Evolutionary conservation across 2,888 invertebrate species (phyloP).

Genomic region (Acronicta psi): DNA sequence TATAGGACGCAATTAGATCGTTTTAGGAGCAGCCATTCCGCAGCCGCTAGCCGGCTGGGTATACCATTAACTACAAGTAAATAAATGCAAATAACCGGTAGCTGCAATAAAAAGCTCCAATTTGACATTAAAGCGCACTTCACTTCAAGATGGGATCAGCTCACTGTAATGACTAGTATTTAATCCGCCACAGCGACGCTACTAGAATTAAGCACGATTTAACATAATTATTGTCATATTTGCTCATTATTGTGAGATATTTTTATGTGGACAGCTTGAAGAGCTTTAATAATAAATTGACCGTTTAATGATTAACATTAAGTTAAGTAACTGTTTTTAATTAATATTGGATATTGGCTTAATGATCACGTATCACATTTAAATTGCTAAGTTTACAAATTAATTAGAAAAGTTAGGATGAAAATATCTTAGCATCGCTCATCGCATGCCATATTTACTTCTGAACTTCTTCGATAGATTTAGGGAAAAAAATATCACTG

Average conservation of each 20-base stretch:
- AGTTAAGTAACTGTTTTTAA: conserved; percentile 23
- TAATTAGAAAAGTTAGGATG: background rate
- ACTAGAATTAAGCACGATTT: conserved; percentile 59
- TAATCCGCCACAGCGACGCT: conserved; percentile 51
- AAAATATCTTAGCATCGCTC: background rate
- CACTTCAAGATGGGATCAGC: conserved; percentile 48
- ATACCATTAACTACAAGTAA: conserved; percentile 63
- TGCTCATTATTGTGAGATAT: conserved; percentile 32
- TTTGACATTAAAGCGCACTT: conserved; percentile 51
- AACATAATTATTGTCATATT: conserved; percentile 50
- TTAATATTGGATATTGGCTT: conserved; percentile 29
- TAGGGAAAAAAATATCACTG: too few relatives aligned
- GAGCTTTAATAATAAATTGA: conserved; percentile 27
- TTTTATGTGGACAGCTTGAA: conserved; percentile 28
- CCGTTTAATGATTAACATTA: conserved; percentile 21
- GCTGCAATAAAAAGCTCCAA: conserved; percentile 44
- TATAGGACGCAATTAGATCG: conserved; percentile 73
- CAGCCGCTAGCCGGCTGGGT: conserved; percentile 54
- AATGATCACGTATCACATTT: background rate
- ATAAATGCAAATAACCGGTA: conserved; percentile 54
- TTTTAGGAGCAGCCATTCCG: conserved; percentile 62
- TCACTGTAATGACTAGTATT: conserved; percentile 63
- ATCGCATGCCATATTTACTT: conserved; percentile 8
- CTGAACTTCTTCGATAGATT: too few relatives aligned
- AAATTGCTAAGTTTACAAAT: background rate